phyloP scores from a whole-genome alignment of 2,888 invertebrate genomes.

The Nyleta sp. region DNA sequence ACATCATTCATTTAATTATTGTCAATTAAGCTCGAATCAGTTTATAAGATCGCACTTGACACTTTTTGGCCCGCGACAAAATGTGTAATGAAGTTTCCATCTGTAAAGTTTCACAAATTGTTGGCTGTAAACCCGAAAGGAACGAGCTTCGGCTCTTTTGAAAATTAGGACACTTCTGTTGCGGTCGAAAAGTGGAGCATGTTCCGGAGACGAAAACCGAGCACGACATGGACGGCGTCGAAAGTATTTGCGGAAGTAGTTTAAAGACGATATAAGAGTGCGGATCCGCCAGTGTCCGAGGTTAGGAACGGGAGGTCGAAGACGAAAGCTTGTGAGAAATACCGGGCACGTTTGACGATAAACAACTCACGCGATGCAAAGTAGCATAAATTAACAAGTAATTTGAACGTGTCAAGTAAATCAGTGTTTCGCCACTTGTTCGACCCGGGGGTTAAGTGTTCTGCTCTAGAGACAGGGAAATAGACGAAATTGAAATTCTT shows the following conservation, averaged over 20 bases:
- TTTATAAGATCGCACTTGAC: too few relatives aligned
- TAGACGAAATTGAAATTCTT: constrained; percentile 49
- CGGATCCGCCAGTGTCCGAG: constrained; percentile 8
- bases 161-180: constrained; percentile 13
- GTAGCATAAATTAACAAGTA: constrained; percentile 53
- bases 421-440: constrained; percentile 52
- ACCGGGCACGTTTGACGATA: constrained; percentile 35
- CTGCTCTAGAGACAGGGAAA: constrained; percentile 37
- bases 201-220: constrained; percentile 14
- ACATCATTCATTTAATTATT: too few relatives aligned
- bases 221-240: constrained; percentile 7
- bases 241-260: constrained; percentile 34
- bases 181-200: constrained; percentile 8
- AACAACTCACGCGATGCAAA: constrained; percentile 52
- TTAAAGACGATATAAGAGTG: constrained; percentile 27
- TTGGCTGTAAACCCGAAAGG: background rate
- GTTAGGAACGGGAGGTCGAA: constrained; percentile 26
- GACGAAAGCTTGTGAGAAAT: constrained; percentile 41
- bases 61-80: too few relatives aligned
- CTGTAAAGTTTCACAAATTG: too few relatives aligned
- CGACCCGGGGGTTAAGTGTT: constrained; percentile 37
- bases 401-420: constrained; percentile 55
- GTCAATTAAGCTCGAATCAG: too few relatives aligned
- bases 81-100: background rate
- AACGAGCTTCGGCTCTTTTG: background rate